A percentile compares a stretch with the other conserved stretches of the same genome.
Conservation (phyloP, 2,797 vertebrate species). For the Lagodon rhomboides region DNA sequence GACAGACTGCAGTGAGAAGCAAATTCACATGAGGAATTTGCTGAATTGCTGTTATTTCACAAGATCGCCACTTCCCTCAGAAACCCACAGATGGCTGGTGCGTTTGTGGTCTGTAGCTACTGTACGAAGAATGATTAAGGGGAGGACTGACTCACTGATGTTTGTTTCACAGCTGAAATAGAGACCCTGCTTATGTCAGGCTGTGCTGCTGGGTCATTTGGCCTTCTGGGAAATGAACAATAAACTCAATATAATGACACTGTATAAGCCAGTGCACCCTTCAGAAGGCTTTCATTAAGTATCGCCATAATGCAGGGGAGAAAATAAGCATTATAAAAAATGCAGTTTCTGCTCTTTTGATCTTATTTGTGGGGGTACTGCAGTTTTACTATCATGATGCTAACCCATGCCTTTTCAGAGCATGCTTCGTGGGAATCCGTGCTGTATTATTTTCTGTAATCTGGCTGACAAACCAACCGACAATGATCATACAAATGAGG, state of each 20-base stretch:
- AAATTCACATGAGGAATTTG: constrained; percentile 66
- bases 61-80: constrained; percentile 54
- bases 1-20: constrained; percentile 54
- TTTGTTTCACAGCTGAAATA: constrained; percentile 53
- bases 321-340: constrained; percentile 14
- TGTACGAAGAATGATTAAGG: constrained; percentile 46
- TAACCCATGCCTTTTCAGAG: not conserved
- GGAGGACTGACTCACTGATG: constrained; percentile 49
- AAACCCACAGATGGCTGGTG: constrained; percentile 61
- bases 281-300: constrained; percentile 22
- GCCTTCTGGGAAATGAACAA: constrained; percentile 41
- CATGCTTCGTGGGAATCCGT: too few relatives aligned
- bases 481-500: not conserved
- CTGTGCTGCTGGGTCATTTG: constrained; percentile 41
- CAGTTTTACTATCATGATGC: not conserved
- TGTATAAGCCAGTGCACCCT: constrained; percentile 15
- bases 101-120: constrained; percentile 55
- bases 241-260: constrained; percentile 48
- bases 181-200: constrained; percentile 29
- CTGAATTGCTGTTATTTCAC: constrained; percentile 59
- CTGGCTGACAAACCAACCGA: too few relatives aligned
- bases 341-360: not conserved
- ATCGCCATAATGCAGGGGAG: not conserved
- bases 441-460: too few relatives aligned
- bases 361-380: not conserved